Evolutionary conservation across 2,797 vertebrate genomes (phyloP).

Genomic region (Hippocampus kuda): DNA sequence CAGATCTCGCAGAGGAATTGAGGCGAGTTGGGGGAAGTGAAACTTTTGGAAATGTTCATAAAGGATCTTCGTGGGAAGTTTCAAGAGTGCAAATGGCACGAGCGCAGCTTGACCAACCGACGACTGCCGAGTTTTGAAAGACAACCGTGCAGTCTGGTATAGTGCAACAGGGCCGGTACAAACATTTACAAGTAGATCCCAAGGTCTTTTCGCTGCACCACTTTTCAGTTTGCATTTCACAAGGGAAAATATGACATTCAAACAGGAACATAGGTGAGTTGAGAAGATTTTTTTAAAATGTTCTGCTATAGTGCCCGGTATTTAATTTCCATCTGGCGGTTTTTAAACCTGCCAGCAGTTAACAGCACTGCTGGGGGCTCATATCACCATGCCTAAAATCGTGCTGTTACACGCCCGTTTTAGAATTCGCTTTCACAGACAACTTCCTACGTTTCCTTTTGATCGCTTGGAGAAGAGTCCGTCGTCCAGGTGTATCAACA

Average conservation of each 20-base stretch:
- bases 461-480: slow-evolving; percentile 21
- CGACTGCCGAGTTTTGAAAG: slow-evolving; percentile 19
- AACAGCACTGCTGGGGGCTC: background rate
- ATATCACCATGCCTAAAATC: background rate
- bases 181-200: slow-evolving; percentile 26
- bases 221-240: slow-evolving; percentile 28
- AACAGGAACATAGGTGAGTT: background rate
- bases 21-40: background rate
- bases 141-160: slow-evolving; percentile 28
- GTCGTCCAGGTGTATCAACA: slow-evolving; percentile 5
- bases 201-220: slow-evolving; percentile 20
- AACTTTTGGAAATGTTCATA: slow-evolving; percentile 5
- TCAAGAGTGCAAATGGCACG: slow-evolving; percentile 29
- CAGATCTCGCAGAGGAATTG: background rate
- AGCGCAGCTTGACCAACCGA: slow-evolving; percentile 18
- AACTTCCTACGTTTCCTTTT: slow-evolving; percentile 36
- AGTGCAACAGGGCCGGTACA: slow-evolving; percentile 23
- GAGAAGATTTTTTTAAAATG: slow-evolving; percentile 10
- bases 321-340: slow-evolving; percentile 26
- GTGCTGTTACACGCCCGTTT: slow-evolving; percentile 18
- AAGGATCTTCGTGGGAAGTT: slow-evolving; percentile 20
- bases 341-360: slow-evolving; percentile 7
- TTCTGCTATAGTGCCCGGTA: slow-evolving; percentile 34
- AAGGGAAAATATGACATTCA: slow-evolving; percentile 1
- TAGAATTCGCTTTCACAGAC: slow-evolving; percentile 13